Base-by-base conservation (phyloP, 2,888 invertebrate species). In the Apamea crenata region DNA sequence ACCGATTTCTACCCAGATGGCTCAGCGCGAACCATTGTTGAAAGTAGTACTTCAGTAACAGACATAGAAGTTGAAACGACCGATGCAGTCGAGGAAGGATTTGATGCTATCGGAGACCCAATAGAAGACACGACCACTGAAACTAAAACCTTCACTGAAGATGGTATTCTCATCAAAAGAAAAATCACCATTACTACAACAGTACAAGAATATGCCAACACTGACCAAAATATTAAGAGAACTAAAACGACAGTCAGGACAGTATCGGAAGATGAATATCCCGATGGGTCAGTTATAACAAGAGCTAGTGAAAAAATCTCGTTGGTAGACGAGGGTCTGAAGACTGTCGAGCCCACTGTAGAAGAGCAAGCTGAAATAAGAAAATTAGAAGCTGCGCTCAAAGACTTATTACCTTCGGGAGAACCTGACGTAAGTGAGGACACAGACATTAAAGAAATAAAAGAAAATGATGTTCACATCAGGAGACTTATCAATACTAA, bases 251-350 rank as follows among this genome's bases (percentile, higher is more conserved):
- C 92, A n/a, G 90, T 94, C 0, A 94, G 89, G 82, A 96, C 94
- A 8, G 86, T 93, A 7, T 91, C 91, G 36, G 95, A 95, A 92
- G 97, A 97, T 88, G 94, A 94, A 89, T 91, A 95, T 84, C 95
- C 95, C 6, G 95, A 96, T 92, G 95, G 96, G 12, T 93, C 95
- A 56, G 85, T 96, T 18, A 90, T 93, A 21, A 95, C 94, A 47
- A 95, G 93, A 90, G 95, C 94, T 2, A 95, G 93, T 89, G 95
- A 96, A 92, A 96, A 95, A 85, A 91, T 95, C 21, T 94, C 95
- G 25, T 83, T 95, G 6, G 80, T 91, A 44, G 96, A 96, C 84
- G 93, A 94, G 85, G 78, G 73, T 74, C 78, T 94, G 25, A 88
- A 90, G 82, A 65, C 50, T 65, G 25, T 66, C 1, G 77, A 80